Percentiles rank a stretch among this genome's conserved stretches.
These are phyloP conservation scores for Umimayanthus chanpuru DNA, from an alignment of 92 coral and sea anemone genomes.

Conservation along the genomic window DNA sequence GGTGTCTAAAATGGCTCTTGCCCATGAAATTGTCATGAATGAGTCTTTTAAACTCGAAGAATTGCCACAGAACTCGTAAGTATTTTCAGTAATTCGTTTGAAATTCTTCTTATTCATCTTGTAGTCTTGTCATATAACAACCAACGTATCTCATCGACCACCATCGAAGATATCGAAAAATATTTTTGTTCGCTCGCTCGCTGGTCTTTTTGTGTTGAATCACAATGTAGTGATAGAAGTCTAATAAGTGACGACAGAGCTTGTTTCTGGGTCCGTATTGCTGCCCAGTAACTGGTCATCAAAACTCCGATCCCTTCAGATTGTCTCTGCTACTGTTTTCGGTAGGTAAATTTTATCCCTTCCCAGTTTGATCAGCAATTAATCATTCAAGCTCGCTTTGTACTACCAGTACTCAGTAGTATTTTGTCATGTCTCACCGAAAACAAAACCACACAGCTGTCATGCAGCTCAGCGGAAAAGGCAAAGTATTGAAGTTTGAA, in stretches of 20 bases:
- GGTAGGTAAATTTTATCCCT: background rate
- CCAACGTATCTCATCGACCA: background rate
- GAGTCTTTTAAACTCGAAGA: constrained; percentile 81
- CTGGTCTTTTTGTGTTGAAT: too few species aligned
- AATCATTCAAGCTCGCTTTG: background rate
- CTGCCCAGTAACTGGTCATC: background rate
- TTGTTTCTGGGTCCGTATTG: background rate
- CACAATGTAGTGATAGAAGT: too few species aligned
- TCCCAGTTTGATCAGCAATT: background rate
- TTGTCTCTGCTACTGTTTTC: background rate
- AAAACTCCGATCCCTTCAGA: background rate
- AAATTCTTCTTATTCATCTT: background rate
- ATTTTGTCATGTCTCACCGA: background rate
- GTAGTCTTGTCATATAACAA: background rate
- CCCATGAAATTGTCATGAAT: constrained; percentile 94
- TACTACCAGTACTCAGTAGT: background rate
- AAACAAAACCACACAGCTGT: background rate
- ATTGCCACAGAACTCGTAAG: constrained; percentile 92
- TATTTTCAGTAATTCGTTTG: background rate
- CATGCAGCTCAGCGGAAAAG: background rate
- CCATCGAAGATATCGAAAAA: background rate
- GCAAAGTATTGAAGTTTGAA: background rate
- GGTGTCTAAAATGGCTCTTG: constrained; percentile 93
- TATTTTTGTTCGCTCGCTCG: background rate
- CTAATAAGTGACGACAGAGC: too few species aligned